A percentile compares a stretch with the other conserved stretches of the same genome.
These are phyloP conservation scores for Cossypha polioptera DNA, from an alignment of 2,797 vertebrate species.

Conservation along the genomic window DNA sequence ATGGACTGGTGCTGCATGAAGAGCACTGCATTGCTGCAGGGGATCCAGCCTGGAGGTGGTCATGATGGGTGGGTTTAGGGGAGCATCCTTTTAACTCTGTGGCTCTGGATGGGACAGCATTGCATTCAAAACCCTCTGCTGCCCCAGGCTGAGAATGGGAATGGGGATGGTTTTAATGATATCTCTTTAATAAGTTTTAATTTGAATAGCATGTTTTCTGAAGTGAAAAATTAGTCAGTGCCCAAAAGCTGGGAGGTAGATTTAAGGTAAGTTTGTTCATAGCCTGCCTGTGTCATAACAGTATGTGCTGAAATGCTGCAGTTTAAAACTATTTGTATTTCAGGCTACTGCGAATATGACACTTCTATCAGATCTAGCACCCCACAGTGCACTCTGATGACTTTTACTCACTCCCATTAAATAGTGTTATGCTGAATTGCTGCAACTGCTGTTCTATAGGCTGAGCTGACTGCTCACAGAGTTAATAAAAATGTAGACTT, in stretches of 20 bases:
- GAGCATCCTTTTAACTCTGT: background rate
- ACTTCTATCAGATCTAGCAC: background rate
- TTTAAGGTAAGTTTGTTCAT: background rate
- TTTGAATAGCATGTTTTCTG: background rate
- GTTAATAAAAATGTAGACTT: background rate
- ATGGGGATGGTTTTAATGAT: background rate
- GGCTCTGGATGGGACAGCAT: background rate
- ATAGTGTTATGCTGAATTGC: background rate
- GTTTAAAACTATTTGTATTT: background rate
- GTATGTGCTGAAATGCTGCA: background rate
- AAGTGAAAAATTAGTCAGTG: background rate
- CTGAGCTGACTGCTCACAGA: background rate
- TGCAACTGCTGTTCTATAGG: background rate
- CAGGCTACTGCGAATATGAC: background rate
- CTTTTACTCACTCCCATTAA: background rate
- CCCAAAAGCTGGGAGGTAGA: background rate
- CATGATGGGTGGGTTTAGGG: background rate
- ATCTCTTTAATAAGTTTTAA: background rate
- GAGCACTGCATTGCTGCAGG: background rate
- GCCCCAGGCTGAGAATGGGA: background rate
- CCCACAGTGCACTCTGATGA: background rate
- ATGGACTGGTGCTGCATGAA: background rate
- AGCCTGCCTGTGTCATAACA: background rate
- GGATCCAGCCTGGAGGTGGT: background rate
- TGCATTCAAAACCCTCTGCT: background rate